phyloP scores from a whole-genome alignment of 1,140 invertebrate genomes.

The Ectropis grisescens region DNA sequence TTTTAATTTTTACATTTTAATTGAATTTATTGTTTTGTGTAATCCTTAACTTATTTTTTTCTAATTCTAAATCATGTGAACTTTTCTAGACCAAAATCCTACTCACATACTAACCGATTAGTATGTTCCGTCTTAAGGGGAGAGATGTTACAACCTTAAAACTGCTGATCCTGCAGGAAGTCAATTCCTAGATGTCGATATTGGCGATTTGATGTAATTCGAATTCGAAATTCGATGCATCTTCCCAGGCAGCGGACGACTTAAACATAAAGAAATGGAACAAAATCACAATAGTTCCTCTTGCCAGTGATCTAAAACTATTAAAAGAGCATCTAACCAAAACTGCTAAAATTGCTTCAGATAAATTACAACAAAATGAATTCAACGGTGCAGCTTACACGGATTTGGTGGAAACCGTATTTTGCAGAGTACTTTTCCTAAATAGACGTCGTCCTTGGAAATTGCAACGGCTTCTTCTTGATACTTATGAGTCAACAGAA shows the following conservation, averaged over 20 bases:
- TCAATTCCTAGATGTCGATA: too few species aligned
- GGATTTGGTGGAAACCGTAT: slow-evolving; percentile 19
- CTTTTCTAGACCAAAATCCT: too few species aligned
- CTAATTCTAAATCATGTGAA: too few species aligned
- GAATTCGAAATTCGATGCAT: slow-evolving; percentile 12
- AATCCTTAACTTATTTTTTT: too few species aligned
- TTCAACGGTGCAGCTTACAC: slow-evolving; percentile 14
- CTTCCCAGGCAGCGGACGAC: slow-evolving; percentile 17
- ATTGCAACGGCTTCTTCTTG: background rate
- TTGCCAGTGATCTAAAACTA: slow-evolving; percentile 27
- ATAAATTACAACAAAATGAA: slow-evolving; percentile 5
- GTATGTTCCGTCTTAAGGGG: too few species aligned
- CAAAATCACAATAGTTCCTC: slow-evolving; percentile 28
- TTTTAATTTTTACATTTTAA: too few species aligned
- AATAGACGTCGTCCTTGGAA: slow-evolving; percentile 20
- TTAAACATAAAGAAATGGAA: slow-evolving; percentile 28
- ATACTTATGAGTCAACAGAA: slow-evolving; percentile 1
- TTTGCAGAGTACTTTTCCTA: slow-evolving; percentile 20
- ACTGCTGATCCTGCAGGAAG: too few species aligned
- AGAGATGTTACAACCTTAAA: too few species aligned
- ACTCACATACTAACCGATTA: too few species aligned
- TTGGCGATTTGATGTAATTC: too few species aligned
- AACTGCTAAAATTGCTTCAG: slow-evolving; percentile 8
- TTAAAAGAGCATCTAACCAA: slow-evolving; percentile 22
- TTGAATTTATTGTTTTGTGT: too few species aligned